A percentile compares a stretch with the other conserved stretches of the same genome.
Conservation (phyloP, 2,113 vertebrate genomes). For the Perca flavescens region DNA sequence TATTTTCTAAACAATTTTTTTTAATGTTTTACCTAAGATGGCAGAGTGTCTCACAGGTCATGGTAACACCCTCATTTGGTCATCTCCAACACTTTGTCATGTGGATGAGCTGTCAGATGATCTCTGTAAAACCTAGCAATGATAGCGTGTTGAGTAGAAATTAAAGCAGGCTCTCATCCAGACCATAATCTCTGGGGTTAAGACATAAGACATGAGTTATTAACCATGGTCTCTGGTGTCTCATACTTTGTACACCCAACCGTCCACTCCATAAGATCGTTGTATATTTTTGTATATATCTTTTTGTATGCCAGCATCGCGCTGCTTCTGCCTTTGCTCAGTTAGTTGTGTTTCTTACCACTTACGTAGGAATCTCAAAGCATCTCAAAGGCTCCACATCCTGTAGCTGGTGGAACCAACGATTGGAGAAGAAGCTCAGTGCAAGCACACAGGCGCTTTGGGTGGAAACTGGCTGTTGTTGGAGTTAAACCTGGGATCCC, state of each 20-base stretch:
- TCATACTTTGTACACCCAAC: background rate
- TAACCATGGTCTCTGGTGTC: background rate
- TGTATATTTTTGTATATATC: too few species aligned
- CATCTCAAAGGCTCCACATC: background rate
- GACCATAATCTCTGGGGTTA: background rate
- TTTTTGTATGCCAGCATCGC: too few species aligned
- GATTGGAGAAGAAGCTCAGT: background rate
- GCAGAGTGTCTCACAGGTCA: background rate
- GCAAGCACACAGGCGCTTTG: background rate
- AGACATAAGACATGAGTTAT: too few species aligned
- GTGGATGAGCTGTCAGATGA: conserved; percentile 5
- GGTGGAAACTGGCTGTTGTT: background rate
- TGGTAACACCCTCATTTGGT: background rate
- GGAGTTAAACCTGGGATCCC: background rate
- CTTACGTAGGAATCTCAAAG: background rate
- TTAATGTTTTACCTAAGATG: too few species aligned
- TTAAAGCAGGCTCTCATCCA: background rate
- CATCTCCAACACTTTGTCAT: background rate
- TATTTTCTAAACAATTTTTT: too few species aligned
- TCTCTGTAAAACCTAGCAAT: background rate
- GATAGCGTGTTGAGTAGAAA: background rate
- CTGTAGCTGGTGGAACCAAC: background rate
- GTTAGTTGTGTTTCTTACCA: background rate
- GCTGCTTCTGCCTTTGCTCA: too few species aligned
- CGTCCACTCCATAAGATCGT: background rate